Evolutionary conservation across 1,140 invertebrate species (phyloP).

Genomic region (Orius insidiosus): DNA sequence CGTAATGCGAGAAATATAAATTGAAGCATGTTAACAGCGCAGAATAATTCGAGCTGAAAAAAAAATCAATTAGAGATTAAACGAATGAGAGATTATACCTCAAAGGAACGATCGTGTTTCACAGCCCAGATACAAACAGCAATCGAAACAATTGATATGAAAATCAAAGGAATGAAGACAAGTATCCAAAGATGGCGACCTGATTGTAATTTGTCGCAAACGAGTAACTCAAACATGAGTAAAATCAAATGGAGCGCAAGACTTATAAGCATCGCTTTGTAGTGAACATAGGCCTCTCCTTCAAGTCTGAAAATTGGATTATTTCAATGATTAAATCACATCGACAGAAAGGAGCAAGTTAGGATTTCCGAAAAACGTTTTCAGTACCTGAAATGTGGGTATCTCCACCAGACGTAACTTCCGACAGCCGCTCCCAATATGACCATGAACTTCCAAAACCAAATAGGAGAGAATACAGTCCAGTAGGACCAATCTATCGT

Average conservation of each 20-base stretch:
- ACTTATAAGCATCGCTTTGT: slow-evolving; percentile 92
- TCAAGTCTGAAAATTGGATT: slow-evolving; percentile 48
- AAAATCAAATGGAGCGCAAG: slow-evolving; percentile 83
- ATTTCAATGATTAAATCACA: no score
- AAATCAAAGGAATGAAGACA: slow-evolving; percentile 90
- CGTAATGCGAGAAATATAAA: slow-evolving; percentile 90
- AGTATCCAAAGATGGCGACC: slow-evolving; percentile 83
- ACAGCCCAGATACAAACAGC: slow-evolving; percentile 96
- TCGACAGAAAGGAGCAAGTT: not conserved
- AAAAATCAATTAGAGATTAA: not conserved
- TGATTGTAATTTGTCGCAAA: slow-evolving; percentile 86
- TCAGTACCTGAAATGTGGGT: slow-evolving; percentile 82
- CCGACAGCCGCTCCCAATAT: slow-evolving; percentile 75
- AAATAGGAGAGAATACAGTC: slow-evolving; percentile 85
- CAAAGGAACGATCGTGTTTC: slow-evolving; percentile 91
- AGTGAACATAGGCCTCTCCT: slow-evolving; percentile 89
- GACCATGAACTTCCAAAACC: slow-evolving; percentile 90
- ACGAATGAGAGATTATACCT: slow-evolving; percentile 36
- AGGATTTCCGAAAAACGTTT: not conserved
- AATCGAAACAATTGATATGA: slow-evolving; percentile 89
- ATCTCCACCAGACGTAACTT: slow-evolving; percentile 84
- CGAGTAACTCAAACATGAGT: slow-evolving; percentile 89
- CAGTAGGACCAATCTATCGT: slow-evolving; percentile 83
- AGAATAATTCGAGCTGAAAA: slow-evolving; percentile 80
- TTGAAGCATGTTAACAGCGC: slow-evolving; percentile 90